These are phyloP conservation scores for Anguilla obscura DNA, from an alignment of 2,797 vertebrate genomes.

Conservation along the genomic window DNA sequence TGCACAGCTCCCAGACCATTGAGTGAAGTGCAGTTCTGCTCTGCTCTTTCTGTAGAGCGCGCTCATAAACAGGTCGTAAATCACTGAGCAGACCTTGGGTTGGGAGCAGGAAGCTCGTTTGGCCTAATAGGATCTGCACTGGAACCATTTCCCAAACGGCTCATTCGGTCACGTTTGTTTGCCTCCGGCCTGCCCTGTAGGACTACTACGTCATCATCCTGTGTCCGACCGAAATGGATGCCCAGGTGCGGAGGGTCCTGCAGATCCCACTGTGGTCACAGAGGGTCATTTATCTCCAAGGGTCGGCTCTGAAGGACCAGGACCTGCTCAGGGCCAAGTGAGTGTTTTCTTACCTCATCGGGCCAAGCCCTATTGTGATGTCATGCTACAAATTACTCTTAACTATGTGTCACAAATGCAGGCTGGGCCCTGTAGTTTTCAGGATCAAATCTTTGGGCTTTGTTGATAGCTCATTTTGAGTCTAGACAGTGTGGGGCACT, in stretches of 20 bases:
- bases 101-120: slow-evolving; percentile 12
- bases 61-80: slow-evolving; percentile 5
- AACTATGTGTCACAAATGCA: background rate
- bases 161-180: background rate
- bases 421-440: background rate
- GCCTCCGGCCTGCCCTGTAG: slow-evolving; percentile 51
- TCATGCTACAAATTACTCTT: background rate
- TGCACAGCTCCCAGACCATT: background rate
- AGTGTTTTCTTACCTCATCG: slow-evolving; percentile 36
- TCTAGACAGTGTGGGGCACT: background rate
- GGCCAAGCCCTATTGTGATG: background rate
- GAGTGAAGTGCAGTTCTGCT: background rate
- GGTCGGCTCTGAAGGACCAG: slow-evolving; percentile 80
- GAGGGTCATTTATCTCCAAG: slow-evolving; percentile 79
- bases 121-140: background rate
- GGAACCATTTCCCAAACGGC: background rate
- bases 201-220: slow-evolving; percentile 81
- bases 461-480: background rate
- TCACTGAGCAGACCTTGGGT: slow-evolving; percentile 14
- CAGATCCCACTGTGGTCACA: slow-evolving; percentile 84
- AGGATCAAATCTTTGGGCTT: background rate
- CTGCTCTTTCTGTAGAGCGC: background rate
- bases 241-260: slow-evolving; percentile 76
- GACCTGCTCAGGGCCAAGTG: slow-evolving; percentile 81
- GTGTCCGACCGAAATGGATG: slow-evolving; percentile 80